A percentile compares a stretch with the other conserved stretches of the same genome.
These are phyloP conservation scores for Mormyrus iriodes DNA, from an alignment of 2,113 vertebrate genomes.

Conservation along the genomic window DNA sequence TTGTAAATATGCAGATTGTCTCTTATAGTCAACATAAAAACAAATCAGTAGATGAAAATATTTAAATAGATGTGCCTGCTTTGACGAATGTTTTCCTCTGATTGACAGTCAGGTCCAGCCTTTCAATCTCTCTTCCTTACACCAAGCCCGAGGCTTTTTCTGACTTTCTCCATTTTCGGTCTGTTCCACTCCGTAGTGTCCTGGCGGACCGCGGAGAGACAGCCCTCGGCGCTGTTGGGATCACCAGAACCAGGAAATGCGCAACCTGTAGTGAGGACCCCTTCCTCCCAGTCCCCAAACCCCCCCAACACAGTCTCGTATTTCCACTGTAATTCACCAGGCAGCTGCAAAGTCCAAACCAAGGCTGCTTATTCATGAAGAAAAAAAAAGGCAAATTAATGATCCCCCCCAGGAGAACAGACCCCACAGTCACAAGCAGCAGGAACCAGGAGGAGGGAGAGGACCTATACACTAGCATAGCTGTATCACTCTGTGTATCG, in stretches of 20 bases:
- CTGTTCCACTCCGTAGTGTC: neutral
- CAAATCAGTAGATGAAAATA: too few relatives aligned
- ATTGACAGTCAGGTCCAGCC: neutral
- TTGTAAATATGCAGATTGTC: neutral
- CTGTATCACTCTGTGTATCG: neutral
- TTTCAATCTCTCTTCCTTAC: neutral
- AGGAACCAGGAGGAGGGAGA: neutral
- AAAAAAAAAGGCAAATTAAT: neutral
- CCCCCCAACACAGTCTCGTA: neutral
- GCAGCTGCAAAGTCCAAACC: neutral
- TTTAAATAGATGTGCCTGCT: neutral
- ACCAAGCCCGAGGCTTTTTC: neutral
- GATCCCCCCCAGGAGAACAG: neutral
- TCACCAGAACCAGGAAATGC: neutral
- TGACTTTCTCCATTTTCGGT: neutral
- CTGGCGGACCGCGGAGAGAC: neutral
- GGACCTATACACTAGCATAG: neutral
- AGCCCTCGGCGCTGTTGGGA: neutral
- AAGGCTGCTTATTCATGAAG: neutral
- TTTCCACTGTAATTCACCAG: neutral
- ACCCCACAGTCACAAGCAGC: neutral
- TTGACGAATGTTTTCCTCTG: neutral
- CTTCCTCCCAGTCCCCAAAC: neutral
- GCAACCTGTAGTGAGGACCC: neutral
- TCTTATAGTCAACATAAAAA: neutral